Percentiles rank a stretch among this genome's conserved stretches.
phyloP scores from a whole-genome alignment of 2,113 vertebrate genomes.

The Elgaria multicarinata region DNA sequence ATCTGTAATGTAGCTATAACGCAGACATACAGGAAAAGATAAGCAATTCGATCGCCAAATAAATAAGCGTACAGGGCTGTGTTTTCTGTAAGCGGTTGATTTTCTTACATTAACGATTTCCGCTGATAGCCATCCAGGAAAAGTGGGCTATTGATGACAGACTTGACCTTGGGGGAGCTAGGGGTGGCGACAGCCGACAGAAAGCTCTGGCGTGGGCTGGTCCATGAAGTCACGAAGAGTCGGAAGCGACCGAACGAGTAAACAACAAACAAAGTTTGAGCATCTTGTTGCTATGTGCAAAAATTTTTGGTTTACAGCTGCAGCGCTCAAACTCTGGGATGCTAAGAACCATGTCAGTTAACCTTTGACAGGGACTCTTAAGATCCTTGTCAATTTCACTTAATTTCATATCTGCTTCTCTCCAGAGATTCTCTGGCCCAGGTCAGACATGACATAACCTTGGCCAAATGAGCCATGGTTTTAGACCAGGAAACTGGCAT shows the following conservation, averaged over 20 bases:
- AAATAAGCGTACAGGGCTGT: background rate
- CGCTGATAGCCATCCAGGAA: background rate
- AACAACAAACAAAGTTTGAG: too few species aligned
- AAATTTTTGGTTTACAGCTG: background rate
- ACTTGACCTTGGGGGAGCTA: too few species aligned
- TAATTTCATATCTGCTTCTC: background rate
- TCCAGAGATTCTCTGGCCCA: background rate
- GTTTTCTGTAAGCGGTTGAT: background rate
- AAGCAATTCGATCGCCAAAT: background rate
- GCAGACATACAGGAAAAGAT: conserved; percentile 22
- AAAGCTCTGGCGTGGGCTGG: too few species aligned
- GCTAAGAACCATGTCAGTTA: background rate
- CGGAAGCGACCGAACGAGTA: too few species aligned
- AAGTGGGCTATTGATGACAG: background rate
- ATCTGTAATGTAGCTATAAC: background rate
- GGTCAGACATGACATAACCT: background rate
- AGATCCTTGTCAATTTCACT: background rate
- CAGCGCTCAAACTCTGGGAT: background rate
- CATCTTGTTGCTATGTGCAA: background rate
- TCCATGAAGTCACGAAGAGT: too few species aligned
- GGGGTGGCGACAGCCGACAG: too few species aligned
- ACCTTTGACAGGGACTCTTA: background rate
- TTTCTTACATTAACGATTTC: background rate
- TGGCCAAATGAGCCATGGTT: background rate
- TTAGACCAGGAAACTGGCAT: background rate